phyloP scores from a whole-genome alignment of 2,888 invertebrate genomes.

The Hipparchia semele region DNA sequence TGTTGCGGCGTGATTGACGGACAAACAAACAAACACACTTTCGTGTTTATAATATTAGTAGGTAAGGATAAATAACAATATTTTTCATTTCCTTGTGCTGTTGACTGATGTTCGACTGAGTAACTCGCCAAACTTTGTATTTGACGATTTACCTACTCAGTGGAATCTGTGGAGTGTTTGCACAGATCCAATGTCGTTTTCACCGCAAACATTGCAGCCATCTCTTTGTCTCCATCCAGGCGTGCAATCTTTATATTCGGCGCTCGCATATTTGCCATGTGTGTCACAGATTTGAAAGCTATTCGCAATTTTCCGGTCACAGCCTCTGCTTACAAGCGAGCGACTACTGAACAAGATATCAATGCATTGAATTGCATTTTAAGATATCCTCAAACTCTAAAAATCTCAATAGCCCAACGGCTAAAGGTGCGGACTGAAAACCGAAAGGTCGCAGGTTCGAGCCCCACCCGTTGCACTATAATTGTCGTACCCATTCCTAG shows the following conservation, averaged over 20 bases:
- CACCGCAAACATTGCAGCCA: conserved; percentile 42
- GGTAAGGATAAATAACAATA: no score
- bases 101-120: no score
- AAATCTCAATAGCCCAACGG: no score
- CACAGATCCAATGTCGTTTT: conserved; percentile 33
- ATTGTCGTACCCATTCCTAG: no score
- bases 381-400: neutral
- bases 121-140: no score
- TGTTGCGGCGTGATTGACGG: no score
- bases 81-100: neutral
- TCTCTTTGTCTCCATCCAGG: conserved; percentile 9
- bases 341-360: neutral
- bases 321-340: neutral
- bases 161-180: neutral
- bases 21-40: no score
- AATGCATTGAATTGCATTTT: neutral
- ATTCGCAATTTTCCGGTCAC: neutral
- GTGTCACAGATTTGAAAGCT: conserved; percentile 7
- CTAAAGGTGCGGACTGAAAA: no score
- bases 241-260: conserved; percentile 10
- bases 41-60: no score
- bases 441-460: no score
- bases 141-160: neutral
- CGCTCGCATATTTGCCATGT: conserved; percentile 4
- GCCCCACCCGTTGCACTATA: no score